phyloP scores from a whole-genome alignment of 1,140 invertebrate genomes.

The Leptestheria dahalacensis region DNA sequence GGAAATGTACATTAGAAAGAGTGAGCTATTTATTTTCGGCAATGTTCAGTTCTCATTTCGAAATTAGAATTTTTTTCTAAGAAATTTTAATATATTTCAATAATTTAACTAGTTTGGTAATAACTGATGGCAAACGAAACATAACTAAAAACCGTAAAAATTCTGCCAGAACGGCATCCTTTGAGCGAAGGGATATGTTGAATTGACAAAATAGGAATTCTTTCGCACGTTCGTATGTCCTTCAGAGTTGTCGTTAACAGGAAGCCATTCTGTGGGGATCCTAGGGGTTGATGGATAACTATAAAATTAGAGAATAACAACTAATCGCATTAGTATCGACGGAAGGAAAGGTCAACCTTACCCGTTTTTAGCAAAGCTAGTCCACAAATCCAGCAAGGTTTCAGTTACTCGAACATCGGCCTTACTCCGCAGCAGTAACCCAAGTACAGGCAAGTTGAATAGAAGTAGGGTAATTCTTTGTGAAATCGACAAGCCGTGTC shows the following conservation, averaged over 20 bases:
- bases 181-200: not conserved
- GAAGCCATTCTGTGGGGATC: not conserved
- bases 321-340: no score
- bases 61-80: no score
- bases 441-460: not conserved
- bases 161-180: not conserved
- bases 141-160: not conserved
- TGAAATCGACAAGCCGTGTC: no score
- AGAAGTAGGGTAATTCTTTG: no score
- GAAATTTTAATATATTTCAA: no score
- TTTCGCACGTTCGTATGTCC: not conserved
- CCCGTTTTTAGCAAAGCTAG: conserved; percentile 4
- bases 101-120: no score
- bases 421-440: not conserved
- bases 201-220: not conserved
- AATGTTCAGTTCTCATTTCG: no score
- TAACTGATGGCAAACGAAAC: no score
- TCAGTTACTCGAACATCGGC: conserved; percentile 2
- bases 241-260: not conserved
- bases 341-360: no score
- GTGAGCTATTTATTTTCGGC: no score
- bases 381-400: not conserved
- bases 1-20: no score
- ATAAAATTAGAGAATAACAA: not conserved
- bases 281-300: not conserved